Percentiles rank a stretch among this genome's conserved stretches.
Conservation (phyloP, 2,113 vertebrate genomes). For the Chaetodon auriga region DNA sequence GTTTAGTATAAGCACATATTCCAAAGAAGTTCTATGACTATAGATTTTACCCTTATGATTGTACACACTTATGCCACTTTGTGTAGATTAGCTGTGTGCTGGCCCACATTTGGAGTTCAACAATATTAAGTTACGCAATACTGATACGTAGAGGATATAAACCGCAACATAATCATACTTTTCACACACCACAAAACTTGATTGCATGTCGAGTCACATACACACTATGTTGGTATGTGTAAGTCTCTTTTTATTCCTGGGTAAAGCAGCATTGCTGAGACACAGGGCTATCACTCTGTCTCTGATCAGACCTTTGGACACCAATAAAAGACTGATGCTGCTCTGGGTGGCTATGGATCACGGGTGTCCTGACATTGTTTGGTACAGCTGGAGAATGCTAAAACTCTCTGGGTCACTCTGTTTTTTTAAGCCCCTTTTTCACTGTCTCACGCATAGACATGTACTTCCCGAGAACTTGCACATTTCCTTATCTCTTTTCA, state of each 20-base stretch:
- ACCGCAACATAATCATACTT: neutral
- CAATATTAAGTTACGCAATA: neutral
- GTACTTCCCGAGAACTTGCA: conserved; percentile 34
- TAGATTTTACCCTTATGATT: neutral
- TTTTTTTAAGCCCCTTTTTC: conserved; percentile 35
- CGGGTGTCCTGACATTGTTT: conserved; percentile 28
- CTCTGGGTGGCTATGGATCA: conserved; percentile 48
- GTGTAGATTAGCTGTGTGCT: neutral
- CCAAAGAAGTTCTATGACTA: neutral
- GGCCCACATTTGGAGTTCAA: neutral
- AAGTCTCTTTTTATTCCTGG: neutral
- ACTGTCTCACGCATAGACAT: conserved; percentile 33
- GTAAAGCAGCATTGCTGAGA: conserved; percentile 25
- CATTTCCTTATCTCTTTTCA: conserved; percentile 56
- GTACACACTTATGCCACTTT: neutral
- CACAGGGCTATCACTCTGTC: conserved; percentile 22
- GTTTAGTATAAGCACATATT: conserved; percentile 2
- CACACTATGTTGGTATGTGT: neutral
- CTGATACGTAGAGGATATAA: neutral
- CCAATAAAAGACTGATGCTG: conserved; percentile 39
- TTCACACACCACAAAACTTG: neutral
- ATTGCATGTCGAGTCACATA: neutral
- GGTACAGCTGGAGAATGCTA: conserved; percentile 42
- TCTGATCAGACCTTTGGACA: conserved; percentile 44
- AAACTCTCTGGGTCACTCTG: conserved; percentile 37